Evolutionary conservation across 2,797 vertebrate genomes (phyloP).

Genomic region (Peromyscus attwateri): DNA sequence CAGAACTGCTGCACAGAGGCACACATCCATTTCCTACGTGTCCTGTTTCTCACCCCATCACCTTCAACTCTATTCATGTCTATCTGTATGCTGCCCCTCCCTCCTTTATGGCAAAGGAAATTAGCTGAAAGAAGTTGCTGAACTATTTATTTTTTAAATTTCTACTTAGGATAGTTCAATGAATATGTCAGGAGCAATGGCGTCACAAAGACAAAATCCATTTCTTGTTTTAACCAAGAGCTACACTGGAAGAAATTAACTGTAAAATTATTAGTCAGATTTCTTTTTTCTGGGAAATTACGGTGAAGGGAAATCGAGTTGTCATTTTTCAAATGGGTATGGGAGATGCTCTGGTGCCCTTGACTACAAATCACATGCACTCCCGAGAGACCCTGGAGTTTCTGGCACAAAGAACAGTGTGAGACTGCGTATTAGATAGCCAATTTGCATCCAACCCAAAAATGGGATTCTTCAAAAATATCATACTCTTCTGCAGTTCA

Average conservation of each 20-base stretch:
- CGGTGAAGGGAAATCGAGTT: slow-evolving; percentile 66
- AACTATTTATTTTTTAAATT: slow-evolving; percentile 58
- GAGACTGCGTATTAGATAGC: slow-evolving; percentile 1
- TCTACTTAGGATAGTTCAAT: slow-evolving; percentile 63
- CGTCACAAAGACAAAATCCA: slow-evolving; percentile 62
- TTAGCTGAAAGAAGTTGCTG: slow-evolving; percentile 37
- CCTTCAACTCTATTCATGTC: neutral
- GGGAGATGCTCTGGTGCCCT: slow-evolving; percentile 40
- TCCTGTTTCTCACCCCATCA: neutral
- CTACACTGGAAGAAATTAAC: slow-evolving; percentile 61
- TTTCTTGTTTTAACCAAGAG: slow-evolving; percentile 68
- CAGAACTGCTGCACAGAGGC: neutral
- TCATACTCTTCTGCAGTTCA: neutral
- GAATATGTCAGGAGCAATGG: slow-evolving; percentile 61
- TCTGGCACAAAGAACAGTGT: slow-evolving; percentile 50
- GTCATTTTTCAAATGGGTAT: slow-evolving; percentile 69
- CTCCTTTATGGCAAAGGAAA: slow-evolving; percentile 47
- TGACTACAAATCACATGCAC: neutral
- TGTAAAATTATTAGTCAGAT: slow-evolving; percentile 72
- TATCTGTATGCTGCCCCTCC: neutral
- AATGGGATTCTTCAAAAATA: neutral
- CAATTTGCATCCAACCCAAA: slow-evolving; percentile 55
- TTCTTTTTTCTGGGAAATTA: slow-evolving; percentile 60
- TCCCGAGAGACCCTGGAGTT: slow-evolving; percentile 14
- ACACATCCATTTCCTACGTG: neutral